A percentile compares a stretch with the other conserved stretches of the same genome.
These are phyloP conservation scores for Clanis bilineata DNA, from an alignment of 2,888 invertebrate genomes.

Conservation along the genomic window DNA sequence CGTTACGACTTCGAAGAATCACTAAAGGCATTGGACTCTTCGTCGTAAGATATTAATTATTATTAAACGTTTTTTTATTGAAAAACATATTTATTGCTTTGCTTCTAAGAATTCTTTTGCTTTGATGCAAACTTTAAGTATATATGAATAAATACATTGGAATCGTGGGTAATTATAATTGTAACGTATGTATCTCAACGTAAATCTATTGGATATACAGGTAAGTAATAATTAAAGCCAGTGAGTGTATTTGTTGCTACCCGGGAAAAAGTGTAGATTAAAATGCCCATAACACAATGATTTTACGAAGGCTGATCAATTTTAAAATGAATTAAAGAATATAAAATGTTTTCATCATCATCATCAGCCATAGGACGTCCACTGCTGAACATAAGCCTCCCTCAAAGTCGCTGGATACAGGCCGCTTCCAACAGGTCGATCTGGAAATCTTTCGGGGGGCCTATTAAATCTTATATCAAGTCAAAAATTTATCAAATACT, in stretches of 20 bases:
- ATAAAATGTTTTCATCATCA: neutral
- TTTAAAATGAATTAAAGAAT: no score
- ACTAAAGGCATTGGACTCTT: slow-evolving; percentile 19
- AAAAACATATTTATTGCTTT: slow-evolving; percentile 24
- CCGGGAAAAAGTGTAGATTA: neutral
- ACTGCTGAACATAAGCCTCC: no score
- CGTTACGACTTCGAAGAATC: slow-evolving; percentile 24
- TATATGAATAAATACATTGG: neutral
- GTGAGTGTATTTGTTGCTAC: neutral
- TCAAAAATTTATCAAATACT: no score
- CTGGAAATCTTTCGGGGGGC: no score
- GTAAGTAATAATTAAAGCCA: neutral
- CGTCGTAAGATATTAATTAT: slow-evolving; percentile 21
- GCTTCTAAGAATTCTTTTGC: slow-evolving; percentile 23
- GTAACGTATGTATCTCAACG: neutral
- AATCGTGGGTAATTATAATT: neutral
- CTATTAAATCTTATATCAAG: no score
- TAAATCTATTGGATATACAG: neutral
- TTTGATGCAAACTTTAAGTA: neutral
- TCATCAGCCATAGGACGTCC: no score
- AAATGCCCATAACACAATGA: no score
- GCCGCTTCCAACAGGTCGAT: no score
- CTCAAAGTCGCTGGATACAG: no score
- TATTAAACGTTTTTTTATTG: slow-evolving; percentile 20
- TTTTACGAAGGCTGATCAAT: no score